Percentiles rank a stretch among this genome's conserved stretches.
Conservation (phyloP, 1,140 invertebrate species). For the Drosophila pectinifera region DNA sequence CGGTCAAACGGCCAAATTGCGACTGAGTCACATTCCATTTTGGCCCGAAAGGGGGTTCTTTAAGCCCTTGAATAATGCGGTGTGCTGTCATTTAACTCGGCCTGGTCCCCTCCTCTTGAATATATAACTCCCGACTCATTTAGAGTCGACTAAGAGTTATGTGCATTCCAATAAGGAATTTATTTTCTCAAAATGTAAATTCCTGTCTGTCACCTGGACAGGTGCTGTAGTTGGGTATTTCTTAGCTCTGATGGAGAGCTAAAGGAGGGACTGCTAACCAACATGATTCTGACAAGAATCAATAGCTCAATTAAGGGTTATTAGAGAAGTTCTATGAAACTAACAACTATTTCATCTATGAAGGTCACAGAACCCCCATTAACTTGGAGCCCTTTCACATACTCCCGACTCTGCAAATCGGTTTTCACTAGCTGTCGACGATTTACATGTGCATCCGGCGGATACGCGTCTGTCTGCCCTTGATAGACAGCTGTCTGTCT, state of each 20-base stretch:
- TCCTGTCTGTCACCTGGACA: background rate
- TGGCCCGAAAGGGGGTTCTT: constrained; percentile 8
- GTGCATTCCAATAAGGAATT: constrained; percentile 8
- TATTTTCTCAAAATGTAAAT: constrained; percentile 1
- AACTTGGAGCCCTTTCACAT: background rate
- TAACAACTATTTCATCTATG: too few relatives aligned
- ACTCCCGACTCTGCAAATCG: constrained; percentile 3
- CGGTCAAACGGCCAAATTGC: constrained; percentile 21
- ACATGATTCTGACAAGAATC: background rate
- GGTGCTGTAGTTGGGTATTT: too few relatives aligned
- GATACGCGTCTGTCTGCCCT: constrained; percentile 13
- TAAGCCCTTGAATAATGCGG: constrained; percentile 5
- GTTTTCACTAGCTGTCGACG: constrained; percentile 2
- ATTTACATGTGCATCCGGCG: constrained; percentile 37
- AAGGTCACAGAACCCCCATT: too few relatives aligned
- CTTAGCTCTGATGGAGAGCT: background rate
- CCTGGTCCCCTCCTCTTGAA: background rate
- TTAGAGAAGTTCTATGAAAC: too few relatives aligned
- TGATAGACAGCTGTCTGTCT: constrained; percentile 68
- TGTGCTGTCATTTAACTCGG: background rate
- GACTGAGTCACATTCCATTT: constrained; percentile 17
- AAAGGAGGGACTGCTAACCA: background rate
- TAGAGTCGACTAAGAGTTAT: constrained; percentile 12
- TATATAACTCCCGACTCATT: constrained; percentile 3
- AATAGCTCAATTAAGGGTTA: background rate